Base-by-base conservation (phyloP, 2,113 vertebrate genomes). In the Myotis yumanensis region DNA sequence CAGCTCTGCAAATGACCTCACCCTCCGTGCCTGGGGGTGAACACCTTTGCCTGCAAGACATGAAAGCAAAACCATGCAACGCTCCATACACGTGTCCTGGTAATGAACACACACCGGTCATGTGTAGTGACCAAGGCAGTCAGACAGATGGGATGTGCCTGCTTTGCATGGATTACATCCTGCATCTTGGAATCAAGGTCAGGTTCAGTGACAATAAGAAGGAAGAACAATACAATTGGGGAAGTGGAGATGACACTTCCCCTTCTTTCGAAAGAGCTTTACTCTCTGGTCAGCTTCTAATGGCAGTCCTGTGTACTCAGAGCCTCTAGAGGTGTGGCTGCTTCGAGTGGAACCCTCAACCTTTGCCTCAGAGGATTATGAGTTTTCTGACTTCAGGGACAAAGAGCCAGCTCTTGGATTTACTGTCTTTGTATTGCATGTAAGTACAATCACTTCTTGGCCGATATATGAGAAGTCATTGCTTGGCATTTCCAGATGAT, bases 241-340 rank as follows among this genome's bases (percentile, higher is more conserved):
- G 94, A 98, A 98, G 91, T 97, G 79, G 59, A 93, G 95, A 2
- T 3, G 79, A 73, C 52, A 90, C 40, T 97, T 97, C 79, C 97
- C 97, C 75, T 81, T 97, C 84, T 97, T 93, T 93, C 3, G 8
- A 90, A 96, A 85, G 66, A 88, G 7, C 52, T 5, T 48, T 92
- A 7, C 40, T 86, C 82, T 84, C 86, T 87, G 66, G 76, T 77
- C 35, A 28, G 82, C 35, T 81, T 95, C 79, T 69, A 8, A 88
- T 86, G 64, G 81, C 28, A 28, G 59, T 28, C 25, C 48, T 54
- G 69, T 11, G 73, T 20, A 12, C 40, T 16, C 69, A 1, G 66
- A 82, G 40, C 30, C 18, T 52, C 9, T 62, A 7, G 32, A 48
- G 40, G 52, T 46, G 52, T 18, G 71, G 43, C 51, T 37, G 17